phyloP scores from a whole-genome alignment of 1,140 invertebrate genomes.

The Arctopsyche grandis region DNA sequence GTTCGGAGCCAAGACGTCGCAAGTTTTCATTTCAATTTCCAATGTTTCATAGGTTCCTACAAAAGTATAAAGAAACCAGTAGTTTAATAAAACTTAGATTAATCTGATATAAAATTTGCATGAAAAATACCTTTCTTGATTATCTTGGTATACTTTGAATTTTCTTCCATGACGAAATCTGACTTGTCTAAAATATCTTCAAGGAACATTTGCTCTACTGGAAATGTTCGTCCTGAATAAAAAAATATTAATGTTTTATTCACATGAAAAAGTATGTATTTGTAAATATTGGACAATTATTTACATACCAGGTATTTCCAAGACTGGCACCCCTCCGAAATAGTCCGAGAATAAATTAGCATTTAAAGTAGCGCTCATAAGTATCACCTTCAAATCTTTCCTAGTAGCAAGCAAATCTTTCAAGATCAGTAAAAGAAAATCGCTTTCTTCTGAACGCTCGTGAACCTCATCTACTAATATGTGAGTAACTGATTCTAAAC shows the following conservation, averaged over 20 bases:
- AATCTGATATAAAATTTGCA: neutral
- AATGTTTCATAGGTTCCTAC: slow-evolving; percentile 64
- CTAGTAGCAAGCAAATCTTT: slow-evolving; percentile 75
- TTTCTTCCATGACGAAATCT: slow-evolving; percentile 77
- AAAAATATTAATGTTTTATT: neutral
- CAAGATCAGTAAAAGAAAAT: slow-evolving; percentile 85
- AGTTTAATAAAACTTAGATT: neutral
- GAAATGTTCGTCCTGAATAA: slow-evolving; percentile 74
- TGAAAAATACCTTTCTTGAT: slow-evolving; percentile 66
- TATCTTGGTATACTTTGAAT: slow-evolving; percentile 74
- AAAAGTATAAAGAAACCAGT: slow-evolving; percentile 40
- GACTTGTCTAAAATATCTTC: slow-evolving; percentile 79
- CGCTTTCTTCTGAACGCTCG: slow-evolving; percentile 88
- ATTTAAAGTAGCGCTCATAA: slow-evolving; percentile 91
- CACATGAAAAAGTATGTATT: too few relatives aligned
- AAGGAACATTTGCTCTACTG: slow-evolving; percentile 82
- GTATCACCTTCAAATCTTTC: slow-evolving; percentile 80
- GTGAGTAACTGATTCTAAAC: slow-evolving; percentile 77
- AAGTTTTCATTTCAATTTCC: slow-evolving; percentile 70
- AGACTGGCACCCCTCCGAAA: slow-evolving; percentile 75
- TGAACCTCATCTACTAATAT: slow-evolving; percentile 93
- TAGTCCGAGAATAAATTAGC: slow-evolving; percentile 82
- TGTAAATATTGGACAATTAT: neutral
- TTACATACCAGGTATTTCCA: slow-evolving; percentile 75
- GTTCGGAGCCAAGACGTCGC: slow-evolving; percentile 66